Evolutionary conservation across 1,140 invertebrate genomes (phyloP).

Genomic region (Triops cancriformis): DNA sequence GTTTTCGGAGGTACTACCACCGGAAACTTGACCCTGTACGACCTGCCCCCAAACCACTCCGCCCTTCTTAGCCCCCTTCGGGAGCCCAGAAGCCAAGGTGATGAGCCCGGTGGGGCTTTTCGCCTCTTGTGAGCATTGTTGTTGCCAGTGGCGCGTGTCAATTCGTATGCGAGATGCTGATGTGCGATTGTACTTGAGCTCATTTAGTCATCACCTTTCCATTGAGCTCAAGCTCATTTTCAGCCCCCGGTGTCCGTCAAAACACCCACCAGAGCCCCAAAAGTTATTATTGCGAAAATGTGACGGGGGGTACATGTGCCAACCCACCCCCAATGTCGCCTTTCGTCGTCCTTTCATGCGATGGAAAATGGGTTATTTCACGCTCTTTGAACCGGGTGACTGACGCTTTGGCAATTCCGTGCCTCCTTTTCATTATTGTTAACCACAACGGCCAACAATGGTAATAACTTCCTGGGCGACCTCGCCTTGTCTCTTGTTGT

Average conservation of each 20-base stretch:
- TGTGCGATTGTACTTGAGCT: neutral
- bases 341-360: neutral
- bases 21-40: neutral
- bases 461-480: neutral
- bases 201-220: constrained; percentile 6
- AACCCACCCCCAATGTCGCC: neutral
- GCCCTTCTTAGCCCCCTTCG: too few species aligned
- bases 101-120: neutral
- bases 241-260: neutral
- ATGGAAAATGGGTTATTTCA: neutral
- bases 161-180: neutral
- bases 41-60: neutral
- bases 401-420: neutral
- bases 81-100: neutral
- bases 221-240: neutral
- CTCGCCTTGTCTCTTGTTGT: neutral
- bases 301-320: neutral
- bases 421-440: neutral
- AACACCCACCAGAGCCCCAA: neutral
- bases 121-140: neutral
- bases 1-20: neutral
- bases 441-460: neutral
- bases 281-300: neutral
- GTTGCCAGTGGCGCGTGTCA: constrained; percentile 1
- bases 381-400: neutral